Conservation (phyloP, 1,140 invertebrate genomes). For the Anadara kagoshimensis region DNA sequence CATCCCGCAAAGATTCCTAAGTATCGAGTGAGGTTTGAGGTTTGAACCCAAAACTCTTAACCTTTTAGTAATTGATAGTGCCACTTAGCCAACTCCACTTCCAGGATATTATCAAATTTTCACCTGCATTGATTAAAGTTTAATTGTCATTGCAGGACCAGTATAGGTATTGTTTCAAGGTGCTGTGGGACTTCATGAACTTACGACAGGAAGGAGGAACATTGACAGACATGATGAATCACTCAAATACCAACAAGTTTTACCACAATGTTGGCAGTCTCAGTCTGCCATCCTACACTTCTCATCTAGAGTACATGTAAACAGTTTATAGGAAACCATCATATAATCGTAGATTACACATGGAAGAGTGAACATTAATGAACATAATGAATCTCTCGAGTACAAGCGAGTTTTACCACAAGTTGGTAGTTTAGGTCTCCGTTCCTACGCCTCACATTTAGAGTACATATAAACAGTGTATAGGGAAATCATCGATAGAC, state of each 20-base stretch:
- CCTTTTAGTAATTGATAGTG: too few relatives aligned
- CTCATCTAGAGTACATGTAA: constrained; percentile 34
- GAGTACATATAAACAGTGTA: background rate
- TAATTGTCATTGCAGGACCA: constrained; percentile 62
- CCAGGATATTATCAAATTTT: too few relatives aligned
- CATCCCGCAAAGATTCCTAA: too few relatives aligned
- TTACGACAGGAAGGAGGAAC: constrained; percentile 59
- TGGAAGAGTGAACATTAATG: too few relatives aligned
- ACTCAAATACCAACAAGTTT: constrained; percentile 43
- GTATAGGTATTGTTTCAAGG: constrained; percentile 69
- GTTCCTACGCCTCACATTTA: background rate
- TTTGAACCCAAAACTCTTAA: too few relatives aligned
- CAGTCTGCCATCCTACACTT: constrained; percentile 52
- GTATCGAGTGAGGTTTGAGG: too few relatives aligned
- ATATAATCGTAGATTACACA: too few relatives aligned
- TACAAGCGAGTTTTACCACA: constrained; percentile 12
- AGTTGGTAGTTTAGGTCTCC: background rate
- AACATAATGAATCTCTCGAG: too few relatives aligned
- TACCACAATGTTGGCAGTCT: constrained; percentile 51
- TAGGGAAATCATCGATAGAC: too few relatives aligned
- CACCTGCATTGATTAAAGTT: background rate
- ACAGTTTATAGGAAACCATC: too few relatives aligned
- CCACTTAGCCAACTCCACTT: too few relatives aligned
- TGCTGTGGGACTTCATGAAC: constrained; percentile 71
- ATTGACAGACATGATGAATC: constrained; percentile 55